These are phyloP conservation scores for Desoria tigrina DNA, from an alignment of 2,888 invertebrate genomes.

Conservation along the genomic window DNA sequence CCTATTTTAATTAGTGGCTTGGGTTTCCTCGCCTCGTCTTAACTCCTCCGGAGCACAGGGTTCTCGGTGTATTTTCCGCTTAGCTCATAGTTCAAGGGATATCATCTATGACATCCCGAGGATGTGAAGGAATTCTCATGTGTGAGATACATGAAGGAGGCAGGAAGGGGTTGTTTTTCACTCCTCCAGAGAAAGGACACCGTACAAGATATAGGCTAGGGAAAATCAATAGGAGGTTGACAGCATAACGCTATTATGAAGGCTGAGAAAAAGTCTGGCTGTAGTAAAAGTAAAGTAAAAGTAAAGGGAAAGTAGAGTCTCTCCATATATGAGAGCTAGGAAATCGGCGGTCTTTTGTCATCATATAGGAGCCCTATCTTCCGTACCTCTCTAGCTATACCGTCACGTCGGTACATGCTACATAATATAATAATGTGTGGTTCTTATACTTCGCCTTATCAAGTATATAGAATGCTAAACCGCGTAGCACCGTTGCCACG, in stretches of 20 bases:
- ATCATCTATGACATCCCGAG: no score
- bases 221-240: slow-evolving; percentile 50
- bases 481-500: slow-evolving; percentile 49
- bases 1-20: slow-evolving; percentile 44
- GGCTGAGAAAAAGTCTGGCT: slow-evolving; percentile 32
- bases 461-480: slow-evolving; percentile 24
- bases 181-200: background rate
- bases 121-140: background rate
- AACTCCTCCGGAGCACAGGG: background rate
- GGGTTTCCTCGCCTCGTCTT: background rate
- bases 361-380: slow-evolving; percentile 18
- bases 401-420: no score
- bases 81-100: no score
- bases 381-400: slow-evolving; percentile 8
- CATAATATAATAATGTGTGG: no score
- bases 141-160: slow-evolving; percentile 21
- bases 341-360: slow-evolving; percentile 51
- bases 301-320: background rate
- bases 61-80: background rate
- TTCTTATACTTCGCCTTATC: no score
- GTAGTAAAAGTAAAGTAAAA: slow-evolving; percentile 23
- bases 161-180: slow-evolving; percentile 26
- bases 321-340: background rate
- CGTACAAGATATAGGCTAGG: slow-evolving; percentile 36
- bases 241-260: slow-evolving; percentile 40